phyloP scores from a whole-genome alignment of 2,888 invertebrate genomes.

The Trypoxylon attenuatum region DNA sequence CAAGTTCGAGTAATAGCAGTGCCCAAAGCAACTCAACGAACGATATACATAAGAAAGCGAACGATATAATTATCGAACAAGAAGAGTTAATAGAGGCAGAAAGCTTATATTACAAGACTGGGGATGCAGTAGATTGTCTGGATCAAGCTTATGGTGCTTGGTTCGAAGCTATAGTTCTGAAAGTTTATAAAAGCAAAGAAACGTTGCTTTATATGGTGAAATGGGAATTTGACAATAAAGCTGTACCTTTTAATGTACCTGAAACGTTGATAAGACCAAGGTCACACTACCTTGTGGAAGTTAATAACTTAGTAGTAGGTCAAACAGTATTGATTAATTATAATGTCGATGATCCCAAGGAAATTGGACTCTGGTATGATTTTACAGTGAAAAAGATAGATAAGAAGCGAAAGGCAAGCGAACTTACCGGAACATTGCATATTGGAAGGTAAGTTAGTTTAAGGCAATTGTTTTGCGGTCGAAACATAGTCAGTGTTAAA shows the following conservation, averaged over 20 bases:
- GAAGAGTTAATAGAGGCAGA: conserved; percentile 71
- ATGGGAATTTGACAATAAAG: conserved; percentile 68
- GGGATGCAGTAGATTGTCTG: conserved; percentile 82
- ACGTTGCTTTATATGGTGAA: conserved; percentile 58
- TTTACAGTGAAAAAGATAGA: conserved; percentile 76
- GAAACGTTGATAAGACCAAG: conserved; percentile 82
- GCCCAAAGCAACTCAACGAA: not conserved
- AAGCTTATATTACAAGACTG: conserved; percentile 77
- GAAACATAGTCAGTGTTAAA: no score
- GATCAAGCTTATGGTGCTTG: conserved; percentile 82
- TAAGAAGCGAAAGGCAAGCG: conserved; percentile 71
- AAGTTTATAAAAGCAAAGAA: conserved; percentile 74
- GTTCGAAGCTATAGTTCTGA: conserved; percentile 82
- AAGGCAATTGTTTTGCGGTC: no score
- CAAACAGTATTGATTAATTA: conserved; percentile 84
- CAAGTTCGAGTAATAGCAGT: conserved; percentile 14
- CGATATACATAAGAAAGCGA: not conserved
- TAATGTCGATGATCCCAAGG: conserved; percentile 81
- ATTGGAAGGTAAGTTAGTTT: conserved; percentile 75
- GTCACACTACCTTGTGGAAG: conserved; percentile 77
- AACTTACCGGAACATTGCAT: conserved; percentile 78
- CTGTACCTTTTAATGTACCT: conserved; percentile 66
- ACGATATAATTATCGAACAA: conserved; percentile 41
- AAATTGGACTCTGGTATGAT: conserved; percentile 84
- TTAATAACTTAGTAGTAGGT: conserved; percentile 78